Base-by-base conservation (phyloP, 2,113 vertebrate genomes). In the Chlorocebus sabaeus region DNA sequence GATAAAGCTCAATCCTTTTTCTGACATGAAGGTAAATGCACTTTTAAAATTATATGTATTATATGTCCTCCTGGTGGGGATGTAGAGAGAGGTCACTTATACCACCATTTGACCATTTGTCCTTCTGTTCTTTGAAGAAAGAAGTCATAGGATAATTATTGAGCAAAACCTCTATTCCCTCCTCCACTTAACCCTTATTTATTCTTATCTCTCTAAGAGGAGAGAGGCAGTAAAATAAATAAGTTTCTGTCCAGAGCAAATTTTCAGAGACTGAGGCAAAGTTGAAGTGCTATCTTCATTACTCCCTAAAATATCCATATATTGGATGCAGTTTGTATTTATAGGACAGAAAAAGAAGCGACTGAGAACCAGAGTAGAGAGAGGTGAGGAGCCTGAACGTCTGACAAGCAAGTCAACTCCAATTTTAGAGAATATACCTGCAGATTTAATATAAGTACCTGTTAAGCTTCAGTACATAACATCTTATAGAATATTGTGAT, bases 361-460 rank as follows among this genome's bases (percentile, higher is more conserved):
- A 40, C 68, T 73, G n/a, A 81, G 14, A 83, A 64, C 23, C 4
- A 76, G 67, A 86, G 73, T 64, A 9, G 14, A 89, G 43, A 85
- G 88, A 81, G 3, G 35, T 61, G 10, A 82, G 30, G 67, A 68
- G 43, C 1, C 55, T 76, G 76, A 16, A 78, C n/a, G 92, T 64
- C 25, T 97, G 79, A 76, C 40, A 96, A 64, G 72, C 70, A 90
- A 89, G 43, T 93, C 14, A 85, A 55, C 67, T 85, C 32, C 57
- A 81, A 81, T 45, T 92, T 89, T 57, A 89, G 38, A 92, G 20
- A 70, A 20, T 18, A 61, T 92, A 80, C 20, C 57, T 84, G 48
- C 89, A 94, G 64, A 89, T 70, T 81, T 95, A 81, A 96, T 94
- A 78, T 76, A 89, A 91, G 64, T 72, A 14, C 25, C 45, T 52